Evolutionary conservation across 2,113 vertebrate genomes (phyloP).

Genomic region (Semnopithecus entellus): DNA sequence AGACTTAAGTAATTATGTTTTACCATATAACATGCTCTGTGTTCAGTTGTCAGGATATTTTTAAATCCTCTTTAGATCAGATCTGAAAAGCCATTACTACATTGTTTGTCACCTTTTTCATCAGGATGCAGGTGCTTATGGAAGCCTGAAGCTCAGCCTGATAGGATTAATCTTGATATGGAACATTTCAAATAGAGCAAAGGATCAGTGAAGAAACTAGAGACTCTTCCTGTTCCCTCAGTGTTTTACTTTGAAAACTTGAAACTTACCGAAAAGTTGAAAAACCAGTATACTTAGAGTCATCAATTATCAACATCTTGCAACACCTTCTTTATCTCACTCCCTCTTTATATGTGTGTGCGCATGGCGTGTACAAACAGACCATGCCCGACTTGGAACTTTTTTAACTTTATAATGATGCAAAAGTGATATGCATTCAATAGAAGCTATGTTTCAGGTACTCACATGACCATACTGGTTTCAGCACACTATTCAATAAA

Average conservation of each 20-base stretch:
- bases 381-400: not conserved
- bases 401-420: not conserved
- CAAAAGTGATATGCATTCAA: not conserved
- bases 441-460: not conserved
- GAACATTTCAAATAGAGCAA: not conserved
- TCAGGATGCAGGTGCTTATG: not conserved
- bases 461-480: not conserved
- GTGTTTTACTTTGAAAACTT: slow-evolving; percentile 29
- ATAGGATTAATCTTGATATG: not conserved
- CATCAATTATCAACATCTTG: not conserved
- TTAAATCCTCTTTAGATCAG: not conserved
- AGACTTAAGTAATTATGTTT: not conserved
- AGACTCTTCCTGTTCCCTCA: not conserved
- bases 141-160: not conserved
- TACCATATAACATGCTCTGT: not conserved
- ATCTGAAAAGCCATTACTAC: not conserved
- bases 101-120: not conserved
- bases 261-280: not conserved
- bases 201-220: not conserved
- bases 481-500: not conserved
- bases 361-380: not conserved
- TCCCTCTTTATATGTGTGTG: not conserved
- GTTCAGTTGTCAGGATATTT: not conserved
- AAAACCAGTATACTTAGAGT: not conserved
- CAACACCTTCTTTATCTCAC: not conserved